Evolutionary conservation across 2,113 vertebrate species (phyloP).

Genomic region (Mionectes macconnelli): DNA sequence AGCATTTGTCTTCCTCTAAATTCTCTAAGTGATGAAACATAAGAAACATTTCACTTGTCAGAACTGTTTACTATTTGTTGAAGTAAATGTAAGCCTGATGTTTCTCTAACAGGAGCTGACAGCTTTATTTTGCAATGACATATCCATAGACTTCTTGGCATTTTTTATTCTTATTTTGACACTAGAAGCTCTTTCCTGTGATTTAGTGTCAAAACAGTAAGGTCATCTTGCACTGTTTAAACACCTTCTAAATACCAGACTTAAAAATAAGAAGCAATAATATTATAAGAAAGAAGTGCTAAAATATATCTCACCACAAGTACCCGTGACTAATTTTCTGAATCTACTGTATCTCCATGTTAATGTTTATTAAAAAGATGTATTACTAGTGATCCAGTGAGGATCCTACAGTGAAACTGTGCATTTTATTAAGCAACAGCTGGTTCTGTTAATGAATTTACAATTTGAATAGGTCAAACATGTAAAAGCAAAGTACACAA

Average conservation of each 20-base stretch:
- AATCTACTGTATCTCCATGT: background rate
- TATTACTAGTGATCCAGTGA: background rate
- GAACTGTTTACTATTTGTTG: constrained; percentile 45
- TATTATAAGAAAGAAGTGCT: background rate
- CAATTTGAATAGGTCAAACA: background rate
- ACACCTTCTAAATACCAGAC: constrained; percentile 28
- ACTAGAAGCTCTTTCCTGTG: constrained; percentile 36
- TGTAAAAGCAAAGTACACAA: background rate
- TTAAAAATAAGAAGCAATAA: background rate
- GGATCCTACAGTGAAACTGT: background rate
- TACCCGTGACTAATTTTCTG: background rate
- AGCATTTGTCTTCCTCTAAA: constrained; percentile 50
- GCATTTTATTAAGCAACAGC: background rate
- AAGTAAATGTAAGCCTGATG: constrained; percentile 57
- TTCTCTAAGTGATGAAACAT: constrained; percentile 8
- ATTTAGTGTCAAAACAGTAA: constrained; percentile 59
- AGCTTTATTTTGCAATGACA: constrained; percentile 13
- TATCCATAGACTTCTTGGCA: constrained; percentile 25
- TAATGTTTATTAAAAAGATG: background rate
- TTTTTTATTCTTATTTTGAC: constrained; percentile 60
- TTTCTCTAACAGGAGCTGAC: constrained; percentile 49
- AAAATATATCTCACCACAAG: background rate
- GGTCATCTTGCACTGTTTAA: constrained; percentile 47
- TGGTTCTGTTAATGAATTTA: background rate
- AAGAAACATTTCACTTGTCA: constrained; percentile 62